These are phyloP conservation scores for Drosophila takahashii DNA, from an alignment of 1,140 invertebrate species.

Conservation along the genomic window DNA sequence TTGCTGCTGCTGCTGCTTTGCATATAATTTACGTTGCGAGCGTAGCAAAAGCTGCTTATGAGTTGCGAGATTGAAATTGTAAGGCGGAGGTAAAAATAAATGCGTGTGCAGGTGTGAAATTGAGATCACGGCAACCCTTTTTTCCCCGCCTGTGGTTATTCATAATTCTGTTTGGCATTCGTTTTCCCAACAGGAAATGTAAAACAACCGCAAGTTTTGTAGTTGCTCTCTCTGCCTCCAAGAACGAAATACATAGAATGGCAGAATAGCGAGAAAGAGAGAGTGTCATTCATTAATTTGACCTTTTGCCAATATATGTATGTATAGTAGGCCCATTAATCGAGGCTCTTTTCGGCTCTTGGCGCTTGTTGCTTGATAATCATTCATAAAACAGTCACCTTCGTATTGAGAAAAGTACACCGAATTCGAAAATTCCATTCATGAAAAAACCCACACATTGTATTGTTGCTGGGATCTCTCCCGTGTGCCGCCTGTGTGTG, in stretches of 20 bases:
- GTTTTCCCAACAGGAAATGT: conserved; percentile 69
- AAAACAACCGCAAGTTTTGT: conserved; percentile 67
- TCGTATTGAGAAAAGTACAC: conserved; percentile 78
- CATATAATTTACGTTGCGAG: conserved; percentile 78
- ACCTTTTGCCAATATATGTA: conserved; percentile 46
- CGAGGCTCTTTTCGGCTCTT: conserved; percentile 30
- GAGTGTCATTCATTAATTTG: conserved; percentile 54
- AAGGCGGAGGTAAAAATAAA: conserved; percentile 59
- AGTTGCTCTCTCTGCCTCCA: conserved; percentile 4
- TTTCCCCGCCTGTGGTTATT: conserved; percentile 56
- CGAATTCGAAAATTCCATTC: conserved; percentile 83
- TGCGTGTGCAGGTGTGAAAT: conserved; percentile 72
- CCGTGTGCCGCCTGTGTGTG: conserved; percentile 26
- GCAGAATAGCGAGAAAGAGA: conserved; percentile 1
- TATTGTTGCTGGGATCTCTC: conserved; percentile 65
- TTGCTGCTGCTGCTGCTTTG: conserved; percentile 57
- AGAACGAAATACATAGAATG: conserved; percentile 3
- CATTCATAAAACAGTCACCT: conserved; percentile 75
- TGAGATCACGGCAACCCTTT: conserved; percentile 68
- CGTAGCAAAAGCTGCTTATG: conserved; percentile 76
- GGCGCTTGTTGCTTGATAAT: conserved; percentile 58
- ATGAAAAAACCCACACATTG: conserved; percentile 83
- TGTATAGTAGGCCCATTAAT: conserved; percentile 41
- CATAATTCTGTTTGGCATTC: conserved; percentile 48
- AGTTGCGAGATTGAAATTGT: conserved; percentile 66